Percentiles rank a stretch among this genome's conserved stretches.
Conservation (phyloP, 2,888 invertebrate species). For the Harpalus rubripes region DNA sequence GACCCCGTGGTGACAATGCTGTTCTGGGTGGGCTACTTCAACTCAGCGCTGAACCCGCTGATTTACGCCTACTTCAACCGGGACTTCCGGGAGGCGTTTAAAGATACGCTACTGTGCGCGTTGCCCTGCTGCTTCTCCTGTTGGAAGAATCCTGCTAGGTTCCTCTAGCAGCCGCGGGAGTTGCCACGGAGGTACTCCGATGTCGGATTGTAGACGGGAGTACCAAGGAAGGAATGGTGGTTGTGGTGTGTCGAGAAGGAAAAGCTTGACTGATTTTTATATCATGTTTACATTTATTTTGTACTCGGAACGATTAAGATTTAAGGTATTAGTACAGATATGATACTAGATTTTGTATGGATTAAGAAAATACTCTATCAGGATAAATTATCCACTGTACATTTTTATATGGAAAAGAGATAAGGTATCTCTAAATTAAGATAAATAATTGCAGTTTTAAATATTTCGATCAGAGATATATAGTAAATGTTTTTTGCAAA, state of each 20-base stretch:
- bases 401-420: too few species aligned
- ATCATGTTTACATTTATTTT: too few species aligned
- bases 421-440: too few species aligned
- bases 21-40: slow-evolving; percentile 98
- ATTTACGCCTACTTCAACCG: slow-evolving; percentile 98
- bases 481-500: too few species aligned
- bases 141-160: slow-evolving; percentile 84
- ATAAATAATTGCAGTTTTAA: too few species aligned
- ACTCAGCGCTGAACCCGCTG: slow-evolving; percentile 95
- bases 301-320: too few species aligned
- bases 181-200: slow-evolving; percentile 73
- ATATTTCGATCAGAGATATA: too few species aligned
- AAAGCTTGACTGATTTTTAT: too few species aligned
- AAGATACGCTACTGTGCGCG: slow-evolving; percentile 91
- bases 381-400: too few species aligned
- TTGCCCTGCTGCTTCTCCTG: slow-evolving; percentile 90
- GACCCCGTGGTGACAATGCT: slow-evolving; percentile 84
- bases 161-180: slow-evolving; percentile 76
- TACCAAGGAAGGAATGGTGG: slow-evolving; percentile 2
- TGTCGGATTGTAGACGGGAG: slow-evolving; percentile 71
- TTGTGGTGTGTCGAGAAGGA: neutral
- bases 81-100: slow-evolving; percentile 97
- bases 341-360: too few species aligned
- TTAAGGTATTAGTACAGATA: too few species aligned
- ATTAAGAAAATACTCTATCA: too few species aligned